Conservation (phyloP, 1,140 invertebrate species). For the Drosophila ercepeae region DNA sequence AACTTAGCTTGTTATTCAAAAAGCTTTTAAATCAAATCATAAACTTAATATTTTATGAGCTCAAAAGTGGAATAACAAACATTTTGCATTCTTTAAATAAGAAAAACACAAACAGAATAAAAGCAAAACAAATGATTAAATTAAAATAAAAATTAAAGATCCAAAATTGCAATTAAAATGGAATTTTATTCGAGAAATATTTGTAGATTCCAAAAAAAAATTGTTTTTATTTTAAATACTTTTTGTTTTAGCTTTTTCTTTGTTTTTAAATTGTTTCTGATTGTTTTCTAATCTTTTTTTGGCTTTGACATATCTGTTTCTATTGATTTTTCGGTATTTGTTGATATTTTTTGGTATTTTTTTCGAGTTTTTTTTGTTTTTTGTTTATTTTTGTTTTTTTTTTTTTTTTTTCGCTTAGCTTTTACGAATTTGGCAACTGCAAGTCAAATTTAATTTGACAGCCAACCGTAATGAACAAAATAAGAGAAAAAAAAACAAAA, state of each 20-base stretch:
- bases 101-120: background rate
- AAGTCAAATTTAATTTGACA: constrained; percentile 77
- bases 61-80: constrained; percentile 12
- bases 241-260: constrained; percentile 1
- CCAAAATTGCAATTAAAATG: constrained; percentile 44
- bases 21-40: constrained; percentile 1
- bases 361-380: no score
- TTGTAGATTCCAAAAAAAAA: constrained; percentile 11
- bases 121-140: constrained; percentile 13
- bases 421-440: constrained; percentile 75
- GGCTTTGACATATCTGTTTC: constrained; percentile 25
- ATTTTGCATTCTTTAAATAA: background rate
- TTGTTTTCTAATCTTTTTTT: no score
- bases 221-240: constrained; percentile 8
- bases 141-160: constrained; percentile 12
- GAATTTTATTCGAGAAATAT: constrained; percentile 9
- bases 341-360: constrained; percentile 15
- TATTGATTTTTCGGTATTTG: constrained; percentile 35
- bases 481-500: constrained; percentile 28
- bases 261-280: constrained; percentile 20
- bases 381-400: background rate
- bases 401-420: constrained; percentile 10
- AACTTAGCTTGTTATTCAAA: background rate
- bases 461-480: constrained; percentile 60
- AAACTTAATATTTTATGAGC: background rate